A percentile compares a stretch with the other conserved stretches of the same genome.
Conservation (phyloP, 2,797 vertebrate genomes). For the Bradypodion ventrale region DNA sequence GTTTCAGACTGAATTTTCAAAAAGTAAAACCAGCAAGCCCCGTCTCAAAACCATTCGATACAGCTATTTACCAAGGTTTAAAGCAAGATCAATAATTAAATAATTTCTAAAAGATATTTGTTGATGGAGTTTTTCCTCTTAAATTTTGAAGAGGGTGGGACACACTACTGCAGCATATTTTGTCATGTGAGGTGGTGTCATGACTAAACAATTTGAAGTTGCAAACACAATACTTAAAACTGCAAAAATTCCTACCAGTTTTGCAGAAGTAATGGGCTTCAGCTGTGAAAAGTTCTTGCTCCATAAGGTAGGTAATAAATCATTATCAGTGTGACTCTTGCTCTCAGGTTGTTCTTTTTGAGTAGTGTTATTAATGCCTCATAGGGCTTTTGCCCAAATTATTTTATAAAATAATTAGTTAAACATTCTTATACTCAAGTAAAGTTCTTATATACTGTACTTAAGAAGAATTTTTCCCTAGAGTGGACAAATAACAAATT, state of each 20-base stretch:
- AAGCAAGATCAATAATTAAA: constrained; percentile 49
- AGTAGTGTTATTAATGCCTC: constrained; percentile 72
- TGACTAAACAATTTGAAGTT: constrained; percentile 74
- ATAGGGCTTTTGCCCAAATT: constrained; percentile 61
- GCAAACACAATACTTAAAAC: constrained; percentile 68
- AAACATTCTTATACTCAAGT: constrained; percentile 57
- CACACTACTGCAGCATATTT: constrained; percentile 71
- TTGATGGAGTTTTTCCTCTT: constrained; percentile 53
- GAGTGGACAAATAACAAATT: constrained; percentile 13
- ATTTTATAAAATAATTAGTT: constrained; percentile 47
- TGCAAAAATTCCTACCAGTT: constrained; percentile 61
- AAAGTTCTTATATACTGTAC: constrained; percentile 40
- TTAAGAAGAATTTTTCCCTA: constrained; percentile 48
- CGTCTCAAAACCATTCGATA: constrained; percentile 44
- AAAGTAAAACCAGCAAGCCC: constrained; percentile 43
- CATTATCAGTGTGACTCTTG: constrained; percentile 64
- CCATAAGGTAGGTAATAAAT: constrained; percentile 72
- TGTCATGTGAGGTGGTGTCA: constrained; percentile 74
- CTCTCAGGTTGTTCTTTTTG: constrained; percentile 66
- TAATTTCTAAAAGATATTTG: constrained; percentile 53
- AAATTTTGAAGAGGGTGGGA: constrained; percentile 69
- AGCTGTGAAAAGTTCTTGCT: constrained; percentile 70
- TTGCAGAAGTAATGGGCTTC: constrained; percentile 68
- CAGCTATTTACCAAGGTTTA: constrained; percentile 66
- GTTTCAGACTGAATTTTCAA: constrained; percentile 59